Evolutionary conservation across 2,797 vertebrate genomes (phyloP), one percentile per base, ranked within the genome.

Genomic region (Catamblyrhynchus diadema): DNA sequence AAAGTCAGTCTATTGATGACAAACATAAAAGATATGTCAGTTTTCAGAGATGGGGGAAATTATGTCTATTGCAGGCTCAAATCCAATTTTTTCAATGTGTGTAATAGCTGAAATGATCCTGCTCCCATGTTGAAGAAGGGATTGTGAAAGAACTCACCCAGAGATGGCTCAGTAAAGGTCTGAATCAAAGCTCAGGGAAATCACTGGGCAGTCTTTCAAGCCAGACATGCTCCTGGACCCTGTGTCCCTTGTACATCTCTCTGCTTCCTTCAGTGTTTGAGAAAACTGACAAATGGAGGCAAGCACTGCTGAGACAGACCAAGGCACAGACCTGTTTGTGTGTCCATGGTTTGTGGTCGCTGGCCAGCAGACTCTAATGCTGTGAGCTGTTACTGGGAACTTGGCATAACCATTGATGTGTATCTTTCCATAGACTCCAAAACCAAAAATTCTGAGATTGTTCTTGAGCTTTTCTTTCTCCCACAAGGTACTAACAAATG

Each of bases 401-500:
- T 66, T 81, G 73, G 50, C 59, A 83, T 50, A 78, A 54, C 35
- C 16, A 37, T 12, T 19, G 19, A 22, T 2, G 1, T 59, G 14
- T 25, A 33, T 61, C 37, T 62, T 71, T 70, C 47, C 30, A n/a
- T 4, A 81, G 70, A 48, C 33, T 79, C 51, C 22, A 50, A 70
- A 94, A 5, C 0, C 44, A 60, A 79, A 62, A 86, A 84, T 81
- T 86, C 66, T 48, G 62, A 92, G 56, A 37, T 73, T 44, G 15
- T 66, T 95, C 80, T 90, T 70, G 44, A 92, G 77, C 39, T 86
- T 75, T 92, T 82, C 61, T 81, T 87, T 95, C 71, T 93, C 65
- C 93, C 93, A 88, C 69, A 81, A 90, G 93, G 84, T 89, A 82
- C 73, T 81, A 97, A 86, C 87, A 94, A 96, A 91, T 89, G 88